A percentile compares a stretch with the other conserved stretches of the same genome.
Conservation (phyloP, 2,113 vertebrate species). For the Protomyctophum bolini region DNA sequence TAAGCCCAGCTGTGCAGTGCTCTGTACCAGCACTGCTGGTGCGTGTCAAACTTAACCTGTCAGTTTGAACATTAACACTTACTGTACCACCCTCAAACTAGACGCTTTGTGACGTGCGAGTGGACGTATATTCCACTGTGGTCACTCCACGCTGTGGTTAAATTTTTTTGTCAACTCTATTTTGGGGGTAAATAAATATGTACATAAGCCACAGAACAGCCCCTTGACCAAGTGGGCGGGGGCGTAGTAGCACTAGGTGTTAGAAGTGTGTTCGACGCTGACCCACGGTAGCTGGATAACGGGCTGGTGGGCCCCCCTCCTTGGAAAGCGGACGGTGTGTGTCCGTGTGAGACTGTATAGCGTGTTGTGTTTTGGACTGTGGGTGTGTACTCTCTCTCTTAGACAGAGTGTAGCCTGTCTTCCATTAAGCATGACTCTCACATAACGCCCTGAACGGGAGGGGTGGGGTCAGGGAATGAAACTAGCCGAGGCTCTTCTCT, state of each 20-base stretch:
- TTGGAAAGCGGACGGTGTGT: slow-evolving; percentile 57
- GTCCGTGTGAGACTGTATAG: slow-evolving; percentile 52
- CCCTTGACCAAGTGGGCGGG: too few relatives aligned
- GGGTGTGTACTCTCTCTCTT: slow-evolving; percentile 42
- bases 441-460: not conserved
- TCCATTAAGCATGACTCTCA: slow-evolving; percentile 23
- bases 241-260: not conserved
- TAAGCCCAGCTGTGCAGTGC: too few relatives aligned
- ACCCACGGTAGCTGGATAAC: slow-evolving; percentile 3
- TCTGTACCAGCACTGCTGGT: too few relatives aligned
- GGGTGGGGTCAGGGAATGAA: not conserved
- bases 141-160: too few relatives aligned
- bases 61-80: too few relatives aligned
- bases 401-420: slow-evolving; percentile 63
- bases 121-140: too few relatives aligned
- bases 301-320: slow-evolving; percentile 44
- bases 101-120: too few relatives aligned
- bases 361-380: slow-evolving; percentile 59
- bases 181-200: too few relatives aligned
- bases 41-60: too few relatives aligned
- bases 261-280: slow-evolving; percentile 1
- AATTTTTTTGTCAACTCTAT: too few relatives aligned
- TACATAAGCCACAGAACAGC: too few relatives aligned
- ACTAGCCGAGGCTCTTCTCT: not conserved
- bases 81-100: too few relatives aligned